Base-by-base conservation (phyloP, 1,140 invertebrate species). In the Caenorhabditis remanei region DNA sequence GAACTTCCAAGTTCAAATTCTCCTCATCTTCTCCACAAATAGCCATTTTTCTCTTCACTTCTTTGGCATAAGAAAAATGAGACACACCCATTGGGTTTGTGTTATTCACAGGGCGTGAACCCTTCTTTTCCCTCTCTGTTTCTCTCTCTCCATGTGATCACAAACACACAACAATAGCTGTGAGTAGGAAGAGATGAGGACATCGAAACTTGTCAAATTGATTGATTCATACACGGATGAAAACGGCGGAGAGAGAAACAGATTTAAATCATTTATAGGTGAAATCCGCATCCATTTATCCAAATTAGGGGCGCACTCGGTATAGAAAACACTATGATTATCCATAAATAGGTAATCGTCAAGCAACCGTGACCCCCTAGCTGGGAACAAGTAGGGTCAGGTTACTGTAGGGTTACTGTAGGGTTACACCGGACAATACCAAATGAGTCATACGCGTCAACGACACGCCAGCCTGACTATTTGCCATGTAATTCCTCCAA, bases 191-290 rank as follows among this genome's bases (percentile, higher is more conserved):
- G 67, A n/a, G 40, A 50, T 16, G 46, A 53, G 21, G 40, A 32
- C 71, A 53, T 79, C 21, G 71, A 79, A 79, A 79, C 71, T 79
- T 79, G 71, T 79, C 71, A 79, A 79, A 79, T 79, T 79, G 71
- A 79, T 79, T 79, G 71, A 79, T 79, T 79, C 46, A 53, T 24
- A 79, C 71, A 24, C n/a, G 46, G 14, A 6, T 32, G 11, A 43
- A 41, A 19, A 16, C 5, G 41, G 9, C n/a, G 46, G 4, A n/a
- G 32, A 32, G 13, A 32, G 61, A 11, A 3, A 63, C n/a, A 21
- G 43, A 32, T 67, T 67, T 67, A 19, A 67, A 67, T 41, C 63
- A 67, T 32, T 32, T 32, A 32, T 32, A 32, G 32, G 32, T 32
- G 32, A 32, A 32, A 32, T 67, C 13, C 19, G 32, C 50, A 53